These are phyloP conservation scores for Frankliniella intonsa DNA, from an alignment of 2,888 invertebrate species.

Conservation along the genomic window DNA sequence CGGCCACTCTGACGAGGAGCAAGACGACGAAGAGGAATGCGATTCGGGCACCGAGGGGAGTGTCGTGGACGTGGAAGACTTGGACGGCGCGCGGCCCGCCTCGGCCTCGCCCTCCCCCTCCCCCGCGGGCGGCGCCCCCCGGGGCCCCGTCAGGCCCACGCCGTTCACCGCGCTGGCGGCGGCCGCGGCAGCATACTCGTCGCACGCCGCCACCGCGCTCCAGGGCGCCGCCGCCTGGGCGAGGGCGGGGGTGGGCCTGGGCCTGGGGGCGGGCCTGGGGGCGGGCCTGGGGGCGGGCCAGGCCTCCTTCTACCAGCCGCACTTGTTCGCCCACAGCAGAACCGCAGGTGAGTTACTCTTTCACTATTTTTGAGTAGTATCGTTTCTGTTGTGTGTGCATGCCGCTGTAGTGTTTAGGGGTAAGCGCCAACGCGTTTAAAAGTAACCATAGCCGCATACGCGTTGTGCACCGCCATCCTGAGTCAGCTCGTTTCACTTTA, in stretches of 20 bases:
- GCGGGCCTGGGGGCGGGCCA: too few species aligned
- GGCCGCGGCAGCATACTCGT: slow-evolving; percentile 57
- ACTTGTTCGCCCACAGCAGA: neutral
- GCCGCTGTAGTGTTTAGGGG: too few species aligned
- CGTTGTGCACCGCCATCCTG: too few species aligned
- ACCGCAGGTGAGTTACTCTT: neutral
- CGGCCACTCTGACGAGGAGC: slow-evolving; percentile 71
- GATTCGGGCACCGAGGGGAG: slow-evolving; percentile 51
- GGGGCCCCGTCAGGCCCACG: slow-evolving; percentile 63
- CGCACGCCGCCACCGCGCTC: slow-evolving; percentile 42
- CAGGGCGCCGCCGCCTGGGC: slow-evolving; percentile 50
- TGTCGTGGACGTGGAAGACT: slow-evolving; percentile 72
- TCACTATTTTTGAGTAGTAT: neutral
- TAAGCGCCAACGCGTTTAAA: too few species aligned
- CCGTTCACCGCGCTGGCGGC: slow-evolving; percentile 70
- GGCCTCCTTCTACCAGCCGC: neutral
- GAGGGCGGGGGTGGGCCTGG: slow-evolving; percentile 37
- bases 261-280: too few species aligned
- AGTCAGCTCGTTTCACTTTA: too few species aligned
- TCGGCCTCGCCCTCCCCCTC: slow-evolving; percentile 50
- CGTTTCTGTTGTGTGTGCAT: too few species aligned
- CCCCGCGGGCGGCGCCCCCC: slow-evolving; percentile 51
- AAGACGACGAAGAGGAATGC: slow-evolving; percentile 63
- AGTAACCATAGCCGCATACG: too few species aligned
- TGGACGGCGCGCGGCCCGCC: slow-evolving; percentile 45